phyloP scores from a whole-genome alignment of 1,140 invertebrate genomes.

The Drosophila kohkoa region DNA sequence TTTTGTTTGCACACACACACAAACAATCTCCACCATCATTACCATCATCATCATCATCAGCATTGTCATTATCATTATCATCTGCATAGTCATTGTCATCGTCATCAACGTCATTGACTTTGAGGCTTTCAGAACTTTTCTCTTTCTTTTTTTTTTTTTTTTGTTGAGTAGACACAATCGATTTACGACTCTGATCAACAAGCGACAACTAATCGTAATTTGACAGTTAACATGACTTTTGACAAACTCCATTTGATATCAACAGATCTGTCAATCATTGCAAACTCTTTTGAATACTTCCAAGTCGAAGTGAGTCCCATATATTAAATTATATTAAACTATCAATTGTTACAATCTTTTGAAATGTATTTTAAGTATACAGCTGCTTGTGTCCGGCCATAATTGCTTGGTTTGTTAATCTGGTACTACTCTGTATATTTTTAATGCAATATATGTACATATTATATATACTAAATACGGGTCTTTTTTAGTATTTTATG shows the following conservation, averaged over 20 bases:
- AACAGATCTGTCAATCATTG: background rate
- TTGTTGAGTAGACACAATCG: background rate
- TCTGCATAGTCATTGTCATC: background rate
- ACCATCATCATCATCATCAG: background rate
- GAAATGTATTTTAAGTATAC: too few species aligned
- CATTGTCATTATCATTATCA: background rate
- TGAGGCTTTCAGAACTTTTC: conserved; percentile 2
- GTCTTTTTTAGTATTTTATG: too few species aligned
- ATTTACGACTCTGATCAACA: conserved; percentile 8
- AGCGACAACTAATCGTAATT: conserved; percentile 22
- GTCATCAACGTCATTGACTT: conserved; percentile 11
- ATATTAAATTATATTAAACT: too few species aligned
- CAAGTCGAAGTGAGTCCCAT: too few species aligned
- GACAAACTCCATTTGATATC: background rate
- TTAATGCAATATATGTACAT: too few species aligned
- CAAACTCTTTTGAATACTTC: too few species aligned
- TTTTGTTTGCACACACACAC: background rate
- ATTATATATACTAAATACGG: too few species aligned
- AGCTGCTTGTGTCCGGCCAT: too few species aligned
- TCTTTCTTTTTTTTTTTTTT: too few species aligned
- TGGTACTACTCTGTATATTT: too few species aligned
- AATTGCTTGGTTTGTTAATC: too few species aligned
- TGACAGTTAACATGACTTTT: conserved; percentile 21
- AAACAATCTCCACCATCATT: background rate
- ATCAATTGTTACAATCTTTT: too few species aligned